These are phyloP conservation scores for Grus americana DNA, from an alignment of 2,113 vertebrate species.

Conservation along the genomic window DNA sequence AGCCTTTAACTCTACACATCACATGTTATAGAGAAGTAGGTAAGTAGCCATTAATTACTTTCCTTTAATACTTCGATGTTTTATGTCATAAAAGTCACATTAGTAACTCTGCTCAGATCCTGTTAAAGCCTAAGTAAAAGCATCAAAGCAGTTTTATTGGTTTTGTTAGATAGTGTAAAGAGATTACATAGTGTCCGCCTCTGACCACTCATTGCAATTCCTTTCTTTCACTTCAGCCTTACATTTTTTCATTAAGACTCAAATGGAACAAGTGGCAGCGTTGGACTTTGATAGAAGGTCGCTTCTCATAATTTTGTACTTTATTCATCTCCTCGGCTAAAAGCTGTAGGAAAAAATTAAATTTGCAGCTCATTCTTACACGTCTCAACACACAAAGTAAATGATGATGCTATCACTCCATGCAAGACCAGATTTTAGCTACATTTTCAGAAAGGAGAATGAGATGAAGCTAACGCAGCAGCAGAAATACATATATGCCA, in stretches of 20 bases:
- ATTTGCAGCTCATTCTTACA: not conserved
- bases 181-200: not conserved
- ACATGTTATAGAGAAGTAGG: not conserved
- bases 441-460: not conserved
- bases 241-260: slow-evolving; percentile 7
- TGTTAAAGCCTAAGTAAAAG: slow-evolving; percentile 24
- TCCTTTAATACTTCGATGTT: not conserved
- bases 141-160: slow-evolving; percentile 11
- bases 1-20: not conserved
- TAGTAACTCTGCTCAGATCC: not conserved
- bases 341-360: not conserved
- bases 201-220: not conserved
- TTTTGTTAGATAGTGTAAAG: slow-evolving; percentile 2
- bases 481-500: not conserved
- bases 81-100: not conserved
- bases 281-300: not conserved
- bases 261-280: not conserved
- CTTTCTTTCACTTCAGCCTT: slow-evolving; percentile 2
- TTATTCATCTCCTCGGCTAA: not conserved
- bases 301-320: not conserved
- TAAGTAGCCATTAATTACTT: slow-evolving; percentile 5
- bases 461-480: not conserved
- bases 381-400: not conserved
- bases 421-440: not conserved
- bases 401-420: not conserved